These are phyloP conservation scores for Stylophora pistillata DNA, from an alignment of 64 coral and sea anemone genomes.

Conservation along the genomic window DNA sequence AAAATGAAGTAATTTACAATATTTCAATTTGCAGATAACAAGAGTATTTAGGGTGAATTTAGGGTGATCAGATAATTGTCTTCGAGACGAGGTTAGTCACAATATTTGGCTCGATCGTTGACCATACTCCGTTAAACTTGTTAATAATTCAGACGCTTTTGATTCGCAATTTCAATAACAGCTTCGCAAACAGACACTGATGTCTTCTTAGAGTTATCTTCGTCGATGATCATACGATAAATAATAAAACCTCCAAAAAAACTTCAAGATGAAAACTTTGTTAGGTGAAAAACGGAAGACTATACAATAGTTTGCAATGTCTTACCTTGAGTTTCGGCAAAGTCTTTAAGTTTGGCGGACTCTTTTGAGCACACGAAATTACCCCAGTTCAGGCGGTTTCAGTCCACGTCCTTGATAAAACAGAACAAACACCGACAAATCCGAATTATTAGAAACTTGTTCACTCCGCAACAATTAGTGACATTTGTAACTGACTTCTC, in stretches of 20 bases:
- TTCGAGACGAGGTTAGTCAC: background rate
- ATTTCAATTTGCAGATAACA: conserved; percentile 7
- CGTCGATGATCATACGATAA: background rate
- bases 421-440: background rate
- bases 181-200: background rate
- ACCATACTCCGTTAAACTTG: background rate
- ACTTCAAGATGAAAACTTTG: background rate
- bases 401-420: background rate
- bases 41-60: background rate
- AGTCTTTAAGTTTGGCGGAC: background rate
- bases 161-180: background rate
- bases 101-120: conserved; percentile 7
- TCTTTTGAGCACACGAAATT: background rate
- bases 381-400: background rate
- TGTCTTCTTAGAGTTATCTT: background rate
- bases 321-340: background rate
- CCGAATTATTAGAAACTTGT: conserved; percentile 1
- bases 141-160: conserved; percentile 36
- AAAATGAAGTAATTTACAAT: background rate
- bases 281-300: background rate
- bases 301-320: background rate
- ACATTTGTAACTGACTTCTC: background rate
- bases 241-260: background rate
- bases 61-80: background rate
- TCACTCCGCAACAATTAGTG: background rate